phyloP scores from a whole-genome alignment of 2,888 invertebrate species.

The Drosophila picticornis region DNA sequence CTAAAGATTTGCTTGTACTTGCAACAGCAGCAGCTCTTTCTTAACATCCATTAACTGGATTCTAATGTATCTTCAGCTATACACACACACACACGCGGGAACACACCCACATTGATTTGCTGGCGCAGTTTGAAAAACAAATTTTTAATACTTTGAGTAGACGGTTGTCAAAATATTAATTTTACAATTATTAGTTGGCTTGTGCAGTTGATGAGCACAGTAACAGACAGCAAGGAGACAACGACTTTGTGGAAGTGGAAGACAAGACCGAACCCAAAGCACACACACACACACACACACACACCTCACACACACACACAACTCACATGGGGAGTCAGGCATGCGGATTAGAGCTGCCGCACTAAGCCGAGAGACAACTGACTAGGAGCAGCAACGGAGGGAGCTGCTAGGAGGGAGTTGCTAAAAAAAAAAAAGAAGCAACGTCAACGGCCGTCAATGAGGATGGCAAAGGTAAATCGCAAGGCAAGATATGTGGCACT shows the following conservation, averaged over 20 bases:
- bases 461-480: conserved; percentile 63
- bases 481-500: conserved; percentile 42
- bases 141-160: neutral
- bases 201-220: neutral
- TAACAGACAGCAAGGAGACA: neutral
- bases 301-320: conserved; percentile 1
- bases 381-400: neutral
- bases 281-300: conserved; percentile 31
- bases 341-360: conserved; percentile 52
- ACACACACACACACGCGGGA: neutral
- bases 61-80: neutral
- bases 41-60: neutral
- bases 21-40: conserved; percentile 19
- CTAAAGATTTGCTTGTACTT: conserved; percentile 1
- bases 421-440: conserved; percentile 11
- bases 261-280: conserved; percentile 3
- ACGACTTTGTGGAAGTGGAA: neutral
- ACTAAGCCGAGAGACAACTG: conserved; percentile 41
- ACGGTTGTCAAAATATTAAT: neutral
- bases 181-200: neutral
- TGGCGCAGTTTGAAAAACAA: neutral
- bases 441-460: conserved; percentile 72
- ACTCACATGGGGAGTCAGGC: conserved; percentile 41
- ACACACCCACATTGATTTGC: neutral
- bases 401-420: neutral